phyloP scores from a whole-genome alignment of 2,113 vertebrate genomes.

The Corapipo altera region DNA sequence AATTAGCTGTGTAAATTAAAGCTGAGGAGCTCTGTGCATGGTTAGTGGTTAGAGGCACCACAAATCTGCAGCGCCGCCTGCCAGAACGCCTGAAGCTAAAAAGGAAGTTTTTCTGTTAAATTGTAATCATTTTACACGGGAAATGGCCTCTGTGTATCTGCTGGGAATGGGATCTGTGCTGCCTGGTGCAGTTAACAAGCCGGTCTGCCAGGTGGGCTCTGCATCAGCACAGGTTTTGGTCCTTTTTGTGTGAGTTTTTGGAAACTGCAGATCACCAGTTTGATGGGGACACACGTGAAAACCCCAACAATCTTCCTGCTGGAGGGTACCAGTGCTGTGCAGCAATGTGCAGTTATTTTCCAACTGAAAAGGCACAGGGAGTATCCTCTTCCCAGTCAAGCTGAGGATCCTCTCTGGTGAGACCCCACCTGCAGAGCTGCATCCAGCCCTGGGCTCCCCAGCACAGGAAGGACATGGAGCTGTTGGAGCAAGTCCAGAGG shows the following conservation, averaged over 20 bases:
- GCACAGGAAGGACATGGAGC: neutral
- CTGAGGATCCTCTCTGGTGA: neutral
- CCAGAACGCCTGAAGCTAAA: neutral
- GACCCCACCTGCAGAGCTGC: neutral
- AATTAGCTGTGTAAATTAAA: slow-evolving; percentile 53
- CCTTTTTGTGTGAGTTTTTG: neutral
- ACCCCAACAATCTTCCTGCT: neutral
- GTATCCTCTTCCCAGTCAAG: neutral
- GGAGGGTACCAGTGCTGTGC: neutral
- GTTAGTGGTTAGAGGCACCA: neutral
- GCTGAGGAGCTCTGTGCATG: neutral
- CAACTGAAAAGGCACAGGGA: neutral
- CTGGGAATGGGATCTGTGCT: neutral
- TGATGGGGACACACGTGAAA: neutral
- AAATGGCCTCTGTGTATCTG: neutral
- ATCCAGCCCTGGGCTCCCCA: neutral
- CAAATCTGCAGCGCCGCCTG: slow-evolving; percentile 28
- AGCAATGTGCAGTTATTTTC: neutral
- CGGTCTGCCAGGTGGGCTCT: neutral
- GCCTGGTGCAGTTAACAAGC: neutral
- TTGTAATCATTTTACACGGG: neutral
- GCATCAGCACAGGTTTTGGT: neutral
- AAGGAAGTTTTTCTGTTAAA: neutral
- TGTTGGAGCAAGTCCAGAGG: neutral
- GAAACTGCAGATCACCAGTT: neutral